Conservation (phyloP, 1,140 invertebrate species). For the Leptinotarsa undecemlineata region DNA sequence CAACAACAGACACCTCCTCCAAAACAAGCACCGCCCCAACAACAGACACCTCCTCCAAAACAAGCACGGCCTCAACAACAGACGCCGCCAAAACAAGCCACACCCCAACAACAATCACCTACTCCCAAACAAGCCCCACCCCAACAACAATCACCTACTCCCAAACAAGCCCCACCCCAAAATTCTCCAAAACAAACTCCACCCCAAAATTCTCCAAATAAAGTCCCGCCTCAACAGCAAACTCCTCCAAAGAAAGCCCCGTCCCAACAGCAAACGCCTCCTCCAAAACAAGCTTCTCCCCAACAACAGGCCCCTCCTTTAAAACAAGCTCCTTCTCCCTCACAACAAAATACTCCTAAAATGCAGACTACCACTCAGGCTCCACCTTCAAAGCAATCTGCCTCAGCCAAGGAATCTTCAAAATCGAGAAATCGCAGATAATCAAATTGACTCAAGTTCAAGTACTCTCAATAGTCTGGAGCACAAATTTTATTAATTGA, state of each 20-base stretch:
- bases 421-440: background rate
- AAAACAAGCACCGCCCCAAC: too few relatives aligned
- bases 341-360: background rate
- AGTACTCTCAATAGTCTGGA: background rate
- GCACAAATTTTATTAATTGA: background rate
- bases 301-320: slow-evolving; percentile 22
- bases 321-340: background rate
- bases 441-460: too few relatives aligned
- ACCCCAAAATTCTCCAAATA: slow-evolving; percentile 26
- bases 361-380: slow-evolving; percentile 7
- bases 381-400: slow-evolving; percentile 9
- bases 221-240: slow-evolving; percentile 8
- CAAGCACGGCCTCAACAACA: too few relatives aligned
- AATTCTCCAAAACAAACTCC: slow-evolving; percentile 28
- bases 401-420: background rate
- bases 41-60: too few relatives aligned
- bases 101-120: too few relatives aligned
- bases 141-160: background rate
- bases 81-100: too few relatives aligned
- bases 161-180: slow-evolving; percentile 32
- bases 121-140: too few relatives aligned
- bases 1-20: too few relatives aligned
- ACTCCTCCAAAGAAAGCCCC: slow-evolving; percentile 5
- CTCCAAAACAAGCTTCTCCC: background rate
- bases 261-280: background rate